These are phyloP conservation scores for Nymphalis c-album DNA, from an alignment of 2,888 invertebrate species.

Conservation along the genomic window DNA sequence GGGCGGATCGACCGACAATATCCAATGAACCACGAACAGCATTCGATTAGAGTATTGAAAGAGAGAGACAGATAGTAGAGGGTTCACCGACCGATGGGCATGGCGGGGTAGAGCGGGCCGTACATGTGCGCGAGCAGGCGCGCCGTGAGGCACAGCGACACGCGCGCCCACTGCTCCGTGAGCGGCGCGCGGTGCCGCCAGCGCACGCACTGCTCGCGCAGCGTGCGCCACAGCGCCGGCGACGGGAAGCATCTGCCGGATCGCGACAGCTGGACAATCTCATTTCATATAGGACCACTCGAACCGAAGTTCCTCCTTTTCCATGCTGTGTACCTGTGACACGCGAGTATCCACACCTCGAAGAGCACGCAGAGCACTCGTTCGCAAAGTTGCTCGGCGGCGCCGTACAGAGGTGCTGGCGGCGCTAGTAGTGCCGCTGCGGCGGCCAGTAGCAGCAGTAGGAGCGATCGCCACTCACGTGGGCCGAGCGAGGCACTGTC, in stretches of 20 bases:
- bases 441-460: constrained; percentile 90
- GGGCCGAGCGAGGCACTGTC: constrained; percentile 83
- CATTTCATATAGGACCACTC: no score
- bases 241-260: constrained; percentile 91
- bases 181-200: constrained; percentile 97
- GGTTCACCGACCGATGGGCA: constrained; percentile 82
- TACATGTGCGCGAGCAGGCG: constrained; percentile 93
- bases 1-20: no score
- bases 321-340: constrained; percentile 65
- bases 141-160: constrained; percentile 93
- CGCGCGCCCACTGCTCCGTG: constrained; percentile 96
- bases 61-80: not conserved
- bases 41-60: no score
- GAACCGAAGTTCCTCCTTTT: no score
- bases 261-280: no score
- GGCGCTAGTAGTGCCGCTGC: constrained; percentile 95
- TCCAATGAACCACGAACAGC: no score
- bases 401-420: constrained; percentile 95
- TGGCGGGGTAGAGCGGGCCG: constrained; percentile 90
- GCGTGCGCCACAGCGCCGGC: constrained; percentile 96
- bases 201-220: constrained; percentile 94
- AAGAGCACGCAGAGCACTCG: constrained; percentile 95
- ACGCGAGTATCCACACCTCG: constrained; percentile 86
- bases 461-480: constrained; percentile 94
- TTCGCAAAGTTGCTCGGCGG: constrained; percentile 97